Base-by-base conservation (phyloP, 64 coral and sea anemone genomes). In the Exaiptasia diaphana region DNA sequence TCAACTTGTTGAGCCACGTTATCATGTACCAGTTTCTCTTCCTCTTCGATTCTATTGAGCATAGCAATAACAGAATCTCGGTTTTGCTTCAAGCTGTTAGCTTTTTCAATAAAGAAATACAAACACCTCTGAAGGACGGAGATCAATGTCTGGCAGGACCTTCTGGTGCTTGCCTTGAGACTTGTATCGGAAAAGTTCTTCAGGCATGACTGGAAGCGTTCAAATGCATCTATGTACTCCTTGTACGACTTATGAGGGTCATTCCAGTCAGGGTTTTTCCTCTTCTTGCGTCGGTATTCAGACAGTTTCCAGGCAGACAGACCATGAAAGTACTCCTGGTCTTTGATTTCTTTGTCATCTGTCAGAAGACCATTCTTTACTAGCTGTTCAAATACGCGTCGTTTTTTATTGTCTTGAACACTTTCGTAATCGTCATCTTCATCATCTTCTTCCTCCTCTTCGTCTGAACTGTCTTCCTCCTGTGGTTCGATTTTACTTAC, bases 21-120 rank as follows among this genome's bases (percentile, higher is more conserved):
- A 0, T 31, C 26, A 41, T 88, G 86, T 18, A 88, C 63, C 18
- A 42, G 34, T n/a, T 5, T 3, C 68, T 81, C 86, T 38, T 88
- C 52, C 15, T 45, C 1, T 18, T 48, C 29, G 6, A 81, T 53
- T 33, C 17, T 29, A 8, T 73, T 45, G 0, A 88, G 30, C 38
- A 79, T 88, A n/a, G 35, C 62, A 20, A 50, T 22, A 37, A 49
- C 81, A 9, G 41, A 12, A 59, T 61, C 25, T 18, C 75, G 67
- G 3, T 43, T 73, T 36, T 73, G 58, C 21, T 81, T 79, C 21
- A 88, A 41, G 4, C 70, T 22, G 28, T 88, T 88, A 10, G 86
- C 86, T 41, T 73, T 88, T 42, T 80, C 58, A 50, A 88, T 88
- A 35, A 88, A 88, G 52, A 88, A 88, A 17, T 81, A 48, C 37